Evolutionary conservation across 2,797 vertebrate genomes (phyloP), one percentile per base, ranked within the genome.

Genomic region (Platyrinchus mystaceus): DNA sequence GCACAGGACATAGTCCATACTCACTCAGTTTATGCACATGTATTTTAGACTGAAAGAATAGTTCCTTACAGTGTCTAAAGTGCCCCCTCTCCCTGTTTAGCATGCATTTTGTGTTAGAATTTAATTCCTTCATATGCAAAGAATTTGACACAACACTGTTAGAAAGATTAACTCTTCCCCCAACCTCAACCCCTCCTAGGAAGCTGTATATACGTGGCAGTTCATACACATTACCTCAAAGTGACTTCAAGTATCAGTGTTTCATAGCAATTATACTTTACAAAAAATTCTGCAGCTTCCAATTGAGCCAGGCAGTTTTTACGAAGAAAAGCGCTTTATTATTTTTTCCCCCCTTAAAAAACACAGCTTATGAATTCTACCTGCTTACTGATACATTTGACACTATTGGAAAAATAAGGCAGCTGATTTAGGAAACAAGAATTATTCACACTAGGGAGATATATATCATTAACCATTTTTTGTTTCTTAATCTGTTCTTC

Each of bases 341-440:
- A 34, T 8, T 52, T 80, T 66, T 66, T 64, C 12, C 9, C 22
- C 8, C 17, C 16, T 68, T 34, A 73, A 75, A 89, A 95, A 87
- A 80, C 20, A 68, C 21, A 76, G 44, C 27, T 94, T 94, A 80
- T 82, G 71, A 94, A 92, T 81, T 84, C 84, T 97, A 93, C 94
- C 92, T 95, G 90, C 89, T 95, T 95, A 83, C 94, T 94, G 87
- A 96, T 93, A 95, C 81, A 92, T 91, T 66, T 97, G 86, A 94
- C 92, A 84, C 66, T 96, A 96, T 92, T 97, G 84, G 80, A 95
- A 97, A 97, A 97, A 95, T 93, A 93, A 94, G 75, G 73, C 43
- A 94, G 87, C 83, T 93, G 94, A 97, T 96, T 97, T 96, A 92
- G 56, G 93, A 95, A 96, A 79, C 63, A 93, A 91, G 94, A 96